These are phyloP conservation scores for Glyphotaelius pellucidus DNA, from an alignment of 2,888 invertebrate species.

Conservation along the genomic window DNA sequence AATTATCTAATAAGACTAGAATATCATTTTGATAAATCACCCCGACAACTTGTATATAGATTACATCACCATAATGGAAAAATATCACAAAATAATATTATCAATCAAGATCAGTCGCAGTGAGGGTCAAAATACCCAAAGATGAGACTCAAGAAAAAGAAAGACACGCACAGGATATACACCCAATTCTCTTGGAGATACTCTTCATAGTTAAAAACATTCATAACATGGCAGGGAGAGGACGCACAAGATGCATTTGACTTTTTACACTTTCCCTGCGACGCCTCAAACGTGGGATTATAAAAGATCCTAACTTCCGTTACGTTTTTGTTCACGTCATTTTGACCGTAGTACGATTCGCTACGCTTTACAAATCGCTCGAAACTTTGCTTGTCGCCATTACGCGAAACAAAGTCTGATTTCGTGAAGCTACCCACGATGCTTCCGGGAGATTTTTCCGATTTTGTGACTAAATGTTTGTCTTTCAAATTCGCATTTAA, in stretches of 20 bases:
- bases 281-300: constrained; percentile 73
- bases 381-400: constrained; percentile 71
- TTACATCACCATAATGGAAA: not conserved
- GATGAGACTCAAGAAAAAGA: constrained; percentile 46
- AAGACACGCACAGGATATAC: constrained; percentile 48
- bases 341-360: constrained; percentile 74
- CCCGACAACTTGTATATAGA: not conserved
- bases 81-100: not conserved
- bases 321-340: constrained; percentile 69
- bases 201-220: constrained; percentile 39
- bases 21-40: not conserved
- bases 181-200: constrained; percentile 57
- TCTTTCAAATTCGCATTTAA: constrained; percentile 73
- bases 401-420: constrained; percentile 29
- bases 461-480: constrained; percentile 73
- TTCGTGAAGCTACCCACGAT: constrained; percentile 31
- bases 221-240: not conserved
- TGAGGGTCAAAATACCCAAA: constrained; percentile 50
- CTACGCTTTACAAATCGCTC: constrained; percentile 75
- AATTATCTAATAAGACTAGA: not conserved
- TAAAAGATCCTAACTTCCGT: constrained; percentile 76
- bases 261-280: not conserved
- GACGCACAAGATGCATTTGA: not conserved
- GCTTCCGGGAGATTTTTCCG: constrained; percentile 67
- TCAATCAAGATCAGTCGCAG: constrained; percentile 7